phyloP scores from a whole-genome alignment of 1,140 invertebrate species.

The Drosophila carrolli region DNA sequence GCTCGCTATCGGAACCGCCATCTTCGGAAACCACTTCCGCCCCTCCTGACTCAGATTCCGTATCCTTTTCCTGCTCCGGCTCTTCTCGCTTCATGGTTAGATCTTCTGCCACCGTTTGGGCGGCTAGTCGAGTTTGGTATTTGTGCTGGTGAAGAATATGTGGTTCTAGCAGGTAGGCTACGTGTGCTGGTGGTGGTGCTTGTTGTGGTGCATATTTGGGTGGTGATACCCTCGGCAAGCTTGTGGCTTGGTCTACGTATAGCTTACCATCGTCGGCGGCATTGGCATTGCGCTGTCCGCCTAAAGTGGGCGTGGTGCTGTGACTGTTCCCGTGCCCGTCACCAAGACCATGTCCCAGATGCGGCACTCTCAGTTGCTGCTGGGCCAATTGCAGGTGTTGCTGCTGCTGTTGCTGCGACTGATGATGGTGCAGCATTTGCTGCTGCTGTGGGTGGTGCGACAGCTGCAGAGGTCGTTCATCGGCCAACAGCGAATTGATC shows the following conservation, averaged over 20 bases:
- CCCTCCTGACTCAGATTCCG: neutral
- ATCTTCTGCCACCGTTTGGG: conserved; percentile 65
- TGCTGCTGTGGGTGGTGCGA: conserved; percentile 45
- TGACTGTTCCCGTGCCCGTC: conserved; percentile 34
- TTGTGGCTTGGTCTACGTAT: conserved; percentile 50
- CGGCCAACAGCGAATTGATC: conserved; percentile 81
- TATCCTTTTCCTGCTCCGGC: conserved; percentile 1
- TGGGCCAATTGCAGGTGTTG: conserved; percentile 21
- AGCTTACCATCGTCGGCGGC: conserved; percentile 75
- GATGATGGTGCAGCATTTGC: conserved; percentile 35
- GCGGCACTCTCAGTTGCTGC: conserved; percentile 40
- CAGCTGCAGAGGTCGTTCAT: conserved; percentile 69
- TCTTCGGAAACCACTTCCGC: conserved; percentile 7
- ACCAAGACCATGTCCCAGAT: conserved; percentile 41
- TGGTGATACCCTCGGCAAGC: conserved; percentile 11
- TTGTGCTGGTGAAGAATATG: conserved; percentile 44
- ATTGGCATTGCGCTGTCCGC: conserved; percentile 46
- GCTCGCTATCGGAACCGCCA: neutral
- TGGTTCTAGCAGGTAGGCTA: conserved; percentile 32
- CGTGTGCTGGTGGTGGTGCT: conserved; percentile 54
- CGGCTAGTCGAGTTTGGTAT: conserved; percentile 50
- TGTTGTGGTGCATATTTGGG: conserved; percentile 16
- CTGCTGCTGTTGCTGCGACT: conserved; percentile 29
- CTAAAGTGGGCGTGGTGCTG: conserved; percentile 65
- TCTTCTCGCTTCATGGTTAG: conserved; percentile 42